Base-by-base conservation (phyloP, 2,888 invertebrate species). In the Brassicogethes aeneus region DNA sequence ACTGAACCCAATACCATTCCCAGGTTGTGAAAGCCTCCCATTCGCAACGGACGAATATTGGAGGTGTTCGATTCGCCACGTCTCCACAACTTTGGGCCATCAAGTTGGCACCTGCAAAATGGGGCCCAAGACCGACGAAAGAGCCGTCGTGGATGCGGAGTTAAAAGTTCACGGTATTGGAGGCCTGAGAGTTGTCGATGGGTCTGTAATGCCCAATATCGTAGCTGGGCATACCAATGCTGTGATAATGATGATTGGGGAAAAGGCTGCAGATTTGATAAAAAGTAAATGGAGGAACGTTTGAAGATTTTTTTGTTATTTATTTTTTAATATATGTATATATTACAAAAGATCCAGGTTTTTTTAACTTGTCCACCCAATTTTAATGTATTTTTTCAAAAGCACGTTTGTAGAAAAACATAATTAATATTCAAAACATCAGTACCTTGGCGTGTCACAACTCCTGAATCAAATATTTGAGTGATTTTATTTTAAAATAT, bases 11-110 rank as follows among this genome's bases (percentile, higher is more conserved):
- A 69, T 74, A 0, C 76, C 79, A 0, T 79, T 82, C 61, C 80
- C 82, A 1, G 82, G 82, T 31, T 89, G 88, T 56, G 75, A 77
- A 51, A 60, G 73, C 36, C 55, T 74, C 3, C 34, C 51, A 3
- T 84, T 83, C 58, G 74, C 73, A 42, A 77, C 78, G 2, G 80
- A 85, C 50, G 64, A 70, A 8, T 87, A 88, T 60, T 87, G 85
- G 85, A 73, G 73, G 37, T 89, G 88, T 56, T 79, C 80, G 33
- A 73, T 83, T 15, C 75, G 80, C 47, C 77, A 79, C 46, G 75
- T 82, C 13, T 80, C 82, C 3, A 79, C 82, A 40, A 83, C 82
- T 35, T 66, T 86, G 48, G 84, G 84, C 44, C 84, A 84, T 59
- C 80, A 81, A 64, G 68, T 65, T 1, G 72, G 74, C 3, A 74